Percentiles rank a stretch among this genome's conserved stretches.
phyloP scores from a whole-genome alignment of 2,888 invertebrate genomes.

The Drosophila hawaiiensis region DNA sequence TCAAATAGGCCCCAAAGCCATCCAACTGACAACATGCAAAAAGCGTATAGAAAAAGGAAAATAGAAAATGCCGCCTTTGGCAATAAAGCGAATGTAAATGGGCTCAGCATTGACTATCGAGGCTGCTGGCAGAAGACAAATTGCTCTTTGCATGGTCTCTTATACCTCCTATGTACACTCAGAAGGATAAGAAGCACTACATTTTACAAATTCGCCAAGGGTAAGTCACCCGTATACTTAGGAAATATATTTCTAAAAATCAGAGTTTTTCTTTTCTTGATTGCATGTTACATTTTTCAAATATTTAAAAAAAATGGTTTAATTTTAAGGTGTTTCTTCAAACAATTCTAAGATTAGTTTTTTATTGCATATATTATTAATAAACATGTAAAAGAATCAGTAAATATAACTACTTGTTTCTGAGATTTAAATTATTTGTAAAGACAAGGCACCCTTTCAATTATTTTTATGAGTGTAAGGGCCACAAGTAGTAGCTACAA shows the following conservation, averaged over 20 bases:
- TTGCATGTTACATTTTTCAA: background rate
- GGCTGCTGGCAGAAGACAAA: conserved; percentile 81
- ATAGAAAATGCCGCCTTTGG: conserved; percentile 33
- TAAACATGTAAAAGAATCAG: background rate
- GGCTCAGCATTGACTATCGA: conserved; percentile 73
- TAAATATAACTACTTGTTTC: background rate
- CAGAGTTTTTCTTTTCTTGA: background rate
- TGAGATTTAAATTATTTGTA: background rate
- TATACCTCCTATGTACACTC: conserved; percentile 43
- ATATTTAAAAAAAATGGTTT: background rate
- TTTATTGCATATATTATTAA: background rate
- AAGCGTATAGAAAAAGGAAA: conserved; percentile 3
- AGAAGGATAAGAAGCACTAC: background rate
- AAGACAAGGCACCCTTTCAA: background rate
- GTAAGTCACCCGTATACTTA: background rate
- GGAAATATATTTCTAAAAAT: background rate
- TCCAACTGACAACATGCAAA: conserved; percentile 64
- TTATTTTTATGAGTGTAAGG: conserved; percentile 7
- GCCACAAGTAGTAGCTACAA: conserved; percentile 71
- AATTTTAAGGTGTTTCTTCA: background rate
- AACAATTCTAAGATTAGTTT: background rate
- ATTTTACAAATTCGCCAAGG: background rate
- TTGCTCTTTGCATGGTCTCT: conserved; percentile 73
- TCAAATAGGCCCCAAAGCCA: conserved; percentile 32
- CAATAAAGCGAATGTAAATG: conserved; percentile 70